These are phyloP conservation scores for Cephus rjabovi DNA, from an alignment of 2,888 invertebrate species.

Conservation along the genomic window DNA sequence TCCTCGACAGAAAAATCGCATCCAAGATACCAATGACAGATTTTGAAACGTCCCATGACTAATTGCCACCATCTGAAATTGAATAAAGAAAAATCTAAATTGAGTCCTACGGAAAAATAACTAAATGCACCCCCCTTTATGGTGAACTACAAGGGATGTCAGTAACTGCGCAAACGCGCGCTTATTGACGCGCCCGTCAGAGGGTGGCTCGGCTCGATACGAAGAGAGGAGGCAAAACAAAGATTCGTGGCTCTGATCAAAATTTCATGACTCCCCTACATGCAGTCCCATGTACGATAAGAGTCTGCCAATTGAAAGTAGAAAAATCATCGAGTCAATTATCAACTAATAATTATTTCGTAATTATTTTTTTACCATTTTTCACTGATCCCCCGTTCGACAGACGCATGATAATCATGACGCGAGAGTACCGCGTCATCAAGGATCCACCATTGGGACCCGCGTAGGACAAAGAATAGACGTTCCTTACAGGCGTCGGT, in stretches of 20 bases:
- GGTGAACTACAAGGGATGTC: not conserved
- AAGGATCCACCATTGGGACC: not conserved
- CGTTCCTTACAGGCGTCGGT: not conserved
- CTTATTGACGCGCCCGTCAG: constrained; percentile 55
- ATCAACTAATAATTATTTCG: not conserved
- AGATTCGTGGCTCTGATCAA: constrained; percentile 37
- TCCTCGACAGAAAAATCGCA: not conserved
- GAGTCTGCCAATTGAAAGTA: not conserved
- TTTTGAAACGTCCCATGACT: not conserved
- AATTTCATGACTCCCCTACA: constrained; percentile 36
- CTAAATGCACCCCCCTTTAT: not conserved
- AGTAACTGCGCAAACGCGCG: constrained; percentile 52
- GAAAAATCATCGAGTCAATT: not conserved
- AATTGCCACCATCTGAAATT: not conserved
- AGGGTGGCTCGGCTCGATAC: constrained; percentile 41
- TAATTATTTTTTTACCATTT: not conserved
- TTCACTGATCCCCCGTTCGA: not conserved
- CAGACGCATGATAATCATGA: not conserved
- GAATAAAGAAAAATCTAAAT: not conserved
- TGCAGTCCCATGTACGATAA: not conserved
- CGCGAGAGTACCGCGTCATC: not conserved
- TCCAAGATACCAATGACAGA: not conserved
- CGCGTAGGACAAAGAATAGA: not conserved
- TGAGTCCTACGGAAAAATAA: not conserved
- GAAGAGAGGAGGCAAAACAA: constrained; percentile 49